Conservation (phyloP, 1,140 invertebrate species). For the Metopolophium dirhodum region DNA sequence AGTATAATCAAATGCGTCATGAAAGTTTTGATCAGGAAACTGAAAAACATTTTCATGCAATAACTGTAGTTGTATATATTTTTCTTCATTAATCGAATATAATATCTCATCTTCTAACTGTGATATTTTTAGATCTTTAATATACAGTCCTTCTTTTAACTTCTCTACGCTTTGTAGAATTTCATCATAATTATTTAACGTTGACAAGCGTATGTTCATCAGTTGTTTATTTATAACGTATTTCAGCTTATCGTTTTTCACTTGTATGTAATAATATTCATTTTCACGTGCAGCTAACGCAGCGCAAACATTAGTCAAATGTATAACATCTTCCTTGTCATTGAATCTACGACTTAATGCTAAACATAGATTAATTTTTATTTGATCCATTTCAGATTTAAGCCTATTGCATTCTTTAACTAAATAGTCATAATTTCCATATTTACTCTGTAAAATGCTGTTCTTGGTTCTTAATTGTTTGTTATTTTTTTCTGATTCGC, state of each 20-base stretch:
- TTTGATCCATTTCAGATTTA: slow-evolving; percentile 20
- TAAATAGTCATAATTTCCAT: background rate
- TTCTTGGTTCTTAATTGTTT: background rate
- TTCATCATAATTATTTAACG: slow-evolving; percentile 20
- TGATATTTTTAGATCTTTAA: slow-evolving; percentile 7
- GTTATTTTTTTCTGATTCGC: slow-evolving; percentile 12
- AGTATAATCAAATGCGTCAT: background rate
- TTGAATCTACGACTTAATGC: slow-evolving; percentile 2
- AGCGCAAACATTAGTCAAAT: background rate
- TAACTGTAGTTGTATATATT: slow-evolving; percentile 5
- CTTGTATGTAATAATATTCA: background rate
- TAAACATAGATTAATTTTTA: slow-evolving; percentile 34
- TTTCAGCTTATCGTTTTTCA: slow-evolving; percentile 3
- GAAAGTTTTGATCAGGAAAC: background rate
- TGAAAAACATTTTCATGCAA: background rate
- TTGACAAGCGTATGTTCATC: background rate
- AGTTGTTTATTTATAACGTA: background rate
- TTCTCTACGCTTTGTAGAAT: background rate
- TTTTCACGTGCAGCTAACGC: background rate
- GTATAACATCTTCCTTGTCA: background rate
- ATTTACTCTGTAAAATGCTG: background rate
- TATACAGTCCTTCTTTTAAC: background rate
- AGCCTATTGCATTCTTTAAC: background rate
- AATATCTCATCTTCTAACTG: background rate
- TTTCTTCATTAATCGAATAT: background rate